phyloP scores from a whole-genome alignment of 1,140 invertebrate genomes.

The Thereuonema tuberculata region DNA sequence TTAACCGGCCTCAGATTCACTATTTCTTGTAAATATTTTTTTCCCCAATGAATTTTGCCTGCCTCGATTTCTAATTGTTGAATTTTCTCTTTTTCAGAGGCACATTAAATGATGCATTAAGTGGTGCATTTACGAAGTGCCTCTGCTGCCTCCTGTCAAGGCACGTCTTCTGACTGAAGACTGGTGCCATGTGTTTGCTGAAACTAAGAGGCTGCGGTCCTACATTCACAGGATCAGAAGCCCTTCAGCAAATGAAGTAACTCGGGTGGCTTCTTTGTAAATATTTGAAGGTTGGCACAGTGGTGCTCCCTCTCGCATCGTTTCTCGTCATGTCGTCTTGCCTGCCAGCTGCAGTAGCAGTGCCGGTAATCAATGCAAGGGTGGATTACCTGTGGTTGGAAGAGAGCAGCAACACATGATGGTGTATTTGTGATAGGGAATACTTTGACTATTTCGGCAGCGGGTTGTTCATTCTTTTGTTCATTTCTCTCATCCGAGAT shows the following conservation, averaged over 20 bases:
- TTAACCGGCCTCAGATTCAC: no score
- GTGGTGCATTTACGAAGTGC: constrained; percentile 17
- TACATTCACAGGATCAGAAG: no score
- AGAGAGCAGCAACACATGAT: no score
- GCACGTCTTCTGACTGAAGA: not conserved
- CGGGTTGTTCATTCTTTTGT: no score
- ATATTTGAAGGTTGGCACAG: not conserved
- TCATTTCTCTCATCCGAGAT: no score
- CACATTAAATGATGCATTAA: constrained; percentile 16
- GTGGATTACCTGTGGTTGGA: constrained; percentile 9
- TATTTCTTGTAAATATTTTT: no score
- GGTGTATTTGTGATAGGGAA: no score
- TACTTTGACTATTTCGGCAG: no score
- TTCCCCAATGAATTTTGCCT: no score
- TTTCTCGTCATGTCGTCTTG: constrained; percentile 7
- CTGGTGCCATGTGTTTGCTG: not conserved
- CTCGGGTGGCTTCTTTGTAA: not conserved
- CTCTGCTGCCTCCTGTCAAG: constrained; percentile 14
- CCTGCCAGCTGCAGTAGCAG: not conserved
- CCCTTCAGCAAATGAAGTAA: not conserved
- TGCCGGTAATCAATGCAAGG: not conserved
- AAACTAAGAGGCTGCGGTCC: no score
- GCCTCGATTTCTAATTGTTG: not conserved
- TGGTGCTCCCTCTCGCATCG: constrained; percentile 8
- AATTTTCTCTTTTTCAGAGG: constrained; percentile 20